Conservation (phyloP, 2,888 invertebrate genomes). For the Drosophila hamatofila region DNA sequence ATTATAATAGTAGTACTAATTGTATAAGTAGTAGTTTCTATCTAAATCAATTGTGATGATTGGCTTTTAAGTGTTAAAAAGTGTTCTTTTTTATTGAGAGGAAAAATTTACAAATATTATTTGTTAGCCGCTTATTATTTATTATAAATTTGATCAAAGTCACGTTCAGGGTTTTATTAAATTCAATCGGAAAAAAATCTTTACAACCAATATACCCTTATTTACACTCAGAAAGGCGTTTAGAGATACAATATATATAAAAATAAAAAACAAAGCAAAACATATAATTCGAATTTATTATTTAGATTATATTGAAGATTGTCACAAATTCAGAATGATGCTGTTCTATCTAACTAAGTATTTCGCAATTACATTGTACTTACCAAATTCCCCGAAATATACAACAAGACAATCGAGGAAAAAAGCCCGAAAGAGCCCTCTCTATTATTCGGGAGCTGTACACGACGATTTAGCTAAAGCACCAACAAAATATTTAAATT, state of each 20-base stretch:
- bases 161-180: too few relatives aligned
- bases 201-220: too few relatives aligned
- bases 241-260: background rate
- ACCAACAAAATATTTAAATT: conserved; percentile 67
- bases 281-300: background rate
- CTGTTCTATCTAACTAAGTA: background rate
- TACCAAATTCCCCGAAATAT: conserved; percentile 9
- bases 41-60: too few relatives aligned
- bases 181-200: too few relatives aligned
- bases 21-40: too few relatives aligned
- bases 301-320: background rate
- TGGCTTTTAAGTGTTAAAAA: too few relatives aligned
- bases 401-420: background rate
- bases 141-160: too few relatives aligned
- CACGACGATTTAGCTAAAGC: conserved; percentile 23
- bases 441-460: conserved; percentile 27
- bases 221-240: background rate
- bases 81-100: too few relatives aligned
- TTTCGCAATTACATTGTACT: conserved; percentile 4
- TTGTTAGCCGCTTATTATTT: too few relatives aligned
- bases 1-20: too few relatives aligned
- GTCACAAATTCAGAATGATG: background rate
- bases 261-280: background rate
- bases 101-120: too few relatives aligned
- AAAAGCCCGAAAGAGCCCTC: background rate